These are phyloP conservation scores for Brachionus angularis DNA, from an alignment of 1,140 invertebrate genomes.

Conservation along the genomic window DNA sequence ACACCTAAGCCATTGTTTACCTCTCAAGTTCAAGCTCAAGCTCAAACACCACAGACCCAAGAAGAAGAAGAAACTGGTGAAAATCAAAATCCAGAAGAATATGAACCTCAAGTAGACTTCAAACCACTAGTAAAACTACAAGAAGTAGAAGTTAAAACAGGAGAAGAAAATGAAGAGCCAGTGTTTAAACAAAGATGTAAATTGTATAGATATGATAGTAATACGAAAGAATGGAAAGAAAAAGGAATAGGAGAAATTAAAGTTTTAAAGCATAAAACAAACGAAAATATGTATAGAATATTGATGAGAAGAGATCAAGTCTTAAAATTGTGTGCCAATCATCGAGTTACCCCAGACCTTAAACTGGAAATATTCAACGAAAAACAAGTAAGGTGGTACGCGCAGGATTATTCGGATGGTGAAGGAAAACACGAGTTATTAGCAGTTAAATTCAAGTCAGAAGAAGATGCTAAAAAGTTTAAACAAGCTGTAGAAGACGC, in stretches of 20 bases:
- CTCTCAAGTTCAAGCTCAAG: neutral
- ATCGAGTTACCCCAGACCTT: constrained; percentile 51
- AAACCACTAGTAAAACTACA: constrained; percentile 30
- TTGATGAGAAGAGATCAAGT: constrained; percentile 60
- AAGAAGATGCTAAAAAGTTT: constrained; percentile 35
- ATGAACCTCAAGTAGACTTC: constrained; percentile 43
- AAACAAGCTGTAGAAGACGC: constrained; percentile 3
- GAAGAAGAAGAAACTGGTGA: constrained; percentile 9
- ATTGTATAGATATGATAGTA: constrained; percentile 47
- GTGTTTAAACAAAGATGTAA: constrained; percentile 59
- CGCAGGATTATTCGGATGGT: constrained; percentile 57
- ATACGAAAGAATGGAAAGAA: constrained; percentile 57
- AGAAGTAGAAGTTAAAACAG: constrained; percentile 65
- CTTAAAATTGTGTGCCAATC: constrained; percentile 59
- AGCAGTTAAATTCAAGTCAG: neutral
- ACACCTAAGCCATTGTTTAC: neutral
- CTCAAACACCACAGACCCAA: too few species aligned
- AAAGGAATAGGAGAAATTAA: constrained; percentile 60
- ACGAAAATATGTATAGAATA: constrained; percentile 48
- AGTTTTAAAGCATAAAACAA: constrained; percentile 46
- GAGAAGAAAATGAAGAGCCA: constrained; percentile 74
- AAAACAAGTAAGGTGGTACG: constrained; percentile 45
- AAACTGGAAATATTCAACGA: constrained; percentile 47
- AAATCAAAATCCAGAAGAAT: constrained; percentile 37
- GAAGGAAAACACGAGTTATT: constrained; percentile 48